Percentiles rank a stretch among this genome's conserved stretches.
Evolutionary conservation across 2,797 vertebrate species (phyloP).

Genomic region (Cossypha polioptera): DNA sequence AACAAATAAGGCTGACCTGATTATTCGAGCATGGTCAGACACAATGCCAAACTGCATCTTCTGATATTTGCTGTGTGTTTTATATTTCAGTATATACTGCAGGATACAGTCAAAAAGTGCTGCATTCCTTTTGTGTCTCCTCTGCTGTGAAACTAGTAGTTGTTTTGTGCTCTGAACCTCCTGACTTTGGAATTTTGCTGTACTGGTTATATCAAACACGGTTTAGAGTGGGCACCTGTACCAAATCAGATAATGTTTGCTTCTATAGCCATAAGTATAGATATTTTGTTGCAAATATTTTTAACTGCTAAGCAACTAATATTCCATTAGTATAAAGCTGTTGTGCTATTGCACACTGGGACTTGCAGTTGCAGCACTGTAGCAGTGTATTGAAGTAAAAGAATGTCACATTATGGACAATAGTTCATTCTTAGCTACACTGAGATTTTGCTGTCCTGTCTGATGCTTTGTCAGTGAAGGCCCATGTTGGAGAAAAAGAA

Average conservation of each 20-base stretch:
- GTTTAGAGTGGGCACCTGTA: neutral
- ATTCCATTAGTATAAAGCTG: neutral
- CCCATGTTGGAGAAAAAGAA: neutral
- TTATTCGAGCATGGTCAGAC: neutral
- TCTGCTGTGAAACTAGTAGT: neutral
- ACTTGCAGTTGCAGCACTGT: neutral
- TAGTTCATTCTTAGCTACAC: neutral
- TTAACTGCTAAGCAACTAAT: neutral
- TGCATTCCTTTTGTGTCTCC: neutral
- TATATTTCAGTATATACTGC: neutral
- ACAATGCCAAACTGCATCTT: neutral
- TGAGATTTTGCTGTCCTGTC: neutral
- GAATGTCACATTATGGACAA: neutral
- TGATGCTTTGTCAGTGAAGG: neutral
- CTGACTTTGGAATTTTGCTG: neutral
- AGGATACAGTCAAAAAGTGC: neutral
- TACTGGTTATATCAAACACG: neutral
- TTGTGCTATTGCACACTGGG: neutral
- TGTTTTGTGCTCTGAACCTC: neutral
- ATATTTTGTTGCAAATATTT: neutral
- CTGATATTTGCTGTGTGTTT: neutral
- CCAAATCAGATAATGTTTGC: neutral
- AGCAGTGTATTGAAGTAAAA: neutral
- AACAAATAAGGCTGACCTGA: constrained; percentile 42
- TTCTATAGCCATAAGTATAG: neutral